Percentiles rank a stretch among this genome's conserved stretches.
Conservation (phyloP, 2,797 vertebrate species). For the Molossus alvarezi region DNA sequence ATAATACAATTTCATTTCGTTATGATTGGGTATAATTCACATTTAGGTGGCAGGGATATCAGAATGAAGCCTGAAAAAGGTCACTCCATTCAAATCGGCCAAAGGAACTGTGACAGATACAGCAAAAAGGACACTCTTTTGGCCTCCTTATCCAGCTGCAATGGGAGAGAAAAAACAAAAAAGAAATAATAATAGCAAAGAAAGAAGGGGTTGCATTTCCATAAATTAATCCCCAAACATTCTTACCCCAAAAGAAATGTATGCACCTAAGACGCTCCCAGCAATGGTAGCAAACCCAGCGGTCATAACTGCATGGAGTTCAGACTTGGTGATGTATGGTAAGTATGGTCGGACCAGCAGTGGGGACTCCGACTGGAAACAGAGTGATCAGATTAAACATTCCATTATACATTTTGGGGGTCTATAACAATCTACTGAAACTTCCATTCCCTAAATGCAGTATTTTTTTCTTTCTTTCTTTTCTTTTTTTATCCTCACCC, state of each 20-base stretch:
- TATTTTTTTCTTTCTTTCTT: background rate
- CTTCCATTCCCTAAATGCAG: background rate
- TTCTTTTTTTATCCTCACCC: too few species aligned
- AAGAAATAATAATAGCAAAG: background rate
- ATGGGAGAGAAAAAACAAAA: background rate
- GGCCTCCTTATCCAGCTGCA: background rate
- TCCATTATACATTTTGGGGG: background rate
- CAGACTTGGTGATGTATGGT: slow-evolving; percentile 91
- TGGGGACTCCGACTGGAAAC: slow-evolving; percentile 92
- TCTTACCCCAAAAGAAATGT: slow-evolving; percentile 95
- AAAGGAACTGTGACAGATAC: background rate
- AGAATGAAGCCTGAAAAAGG: background rate
- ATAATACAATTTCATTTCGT: background rate
- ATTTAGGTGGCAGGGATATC: background rate
- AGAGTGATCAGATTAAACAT: background rate
- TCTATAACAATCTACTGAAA: background rate
- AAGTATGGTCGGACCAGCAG: slow-evolving; percentile 93
- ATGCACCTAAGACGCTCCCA: slow-evolving; percentile 93
- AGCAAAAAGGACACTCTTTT: background rate
- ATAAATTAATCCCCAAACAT: background rate
- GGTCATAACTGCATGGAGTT: slow-evolving; percentile 95
- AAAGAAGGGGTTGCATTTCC: background rate
- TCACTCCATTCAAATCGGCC: background rate
- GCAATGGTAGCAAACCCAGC: slow-evolving; percentile 94
- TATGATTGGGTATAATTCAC: background rate